Base-by-base conservation (phyloP, 2,888 invertebrate species). In the Nipponacmea schrenckii region DNA sequence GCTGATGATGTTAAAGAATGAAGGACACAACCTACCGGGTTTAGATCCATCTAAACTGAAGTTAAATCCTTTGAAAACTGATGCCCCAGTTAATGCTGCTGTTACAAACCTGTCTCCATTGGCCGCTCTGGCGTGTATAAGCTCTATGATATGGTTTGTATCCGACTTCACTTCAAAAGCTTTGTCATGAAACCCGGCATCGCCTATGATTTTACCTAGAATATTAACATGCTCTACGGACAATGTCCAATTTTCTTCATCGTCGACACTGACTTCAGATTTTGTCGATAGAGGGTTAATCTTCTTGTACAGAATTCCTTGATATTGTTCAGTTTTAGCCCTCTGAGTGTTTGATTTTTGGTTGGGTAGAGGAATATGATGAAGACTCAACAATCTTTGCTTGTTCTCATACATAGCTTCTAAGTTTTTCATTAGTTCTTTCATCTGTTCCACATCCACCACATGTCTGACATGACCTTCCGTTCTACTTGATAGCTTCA, bases 1-100 rank as follows among this genome's bases (percentile, higher is more conserved):
- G 31, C 31, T 31, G 31, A 5, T 31, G 31, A 31, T 3, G 31
- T 5, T 31, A 5, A 5, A 3, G 2, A 31, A 3, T 31, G 31
- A 31, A 31, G 31, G 31, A 31, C 31, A 3, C 31, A 24, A 56
- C 56, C 20, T 56, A 56, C 24, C 56, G 2, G 56, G 56, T 24
- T 24, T 56, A 14, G 20, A 24, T 56, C 56, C 56, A 56, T 56
- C 56, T 56, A 56, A 56, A 56, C 56, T 56, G 56, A 56, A 56
- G 14, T 56, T 56, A 56, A 56, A 56, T 56, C 56, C 56, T 15
- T 56, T 20, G 24, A 24, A 56, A 3, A 56, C 3, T 24, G 56
- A 56, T 56, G 56, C 20, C 7, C 56, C 56, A 14, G 56, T 56
- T 56, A 56, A 56, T 20, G 56, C 56, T 24, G 56, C 24, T 8